Percentiles rank a stretch among this genome's conserved stretches.
phyloP scores from a whole-genome alignment of 2,113 vertebrate species.

The Salvator merianae region DNA sequence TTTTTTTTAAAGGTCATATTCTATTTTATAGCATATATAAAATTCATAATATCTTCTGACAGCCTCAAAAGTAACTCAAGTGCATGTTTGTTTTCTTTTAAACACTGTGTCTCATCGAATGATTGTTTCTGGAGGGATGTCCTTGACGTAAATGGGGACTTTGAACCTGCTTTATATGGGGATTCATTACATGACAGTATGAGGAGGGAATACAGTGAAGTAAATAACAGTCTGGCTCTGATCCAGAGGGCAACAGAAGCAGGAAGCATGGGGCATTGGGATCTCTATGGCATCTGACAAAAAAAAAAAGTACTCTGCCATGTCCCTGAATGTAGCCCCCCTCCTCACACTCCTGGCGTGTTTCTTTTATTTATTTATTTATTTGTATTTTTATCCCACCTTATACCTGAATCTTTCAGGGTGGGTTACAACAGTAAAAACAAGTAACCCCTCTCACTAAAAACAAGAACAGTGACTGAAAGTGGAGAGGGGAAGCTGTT shows the following conservation, averaged over 20 bases:
- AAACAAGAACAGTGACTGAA: too few relatives aligned
- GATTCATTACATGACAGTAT: slow-evolving; percentile 44
- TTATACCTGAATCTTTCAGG: too few relatives aligned
- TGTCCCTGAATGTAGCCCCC: neutral
- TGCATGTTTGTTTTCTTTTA: slow-evolving; percentile 56
- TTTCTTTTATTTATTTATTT: too few relatives aligned
- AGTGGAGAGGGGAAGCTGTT: too few relatives aligned
- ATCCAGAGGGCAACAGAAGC: neutral
- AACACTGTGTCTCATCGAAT: slow-evolving; percentile 35
- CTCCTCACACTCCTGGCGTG: neutral
- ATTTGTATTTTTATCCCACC: too few relatives aligned
- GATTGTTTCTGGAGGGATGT: slow-evolving; percentile 49
- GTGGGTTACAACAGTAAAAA: too few relatives aligned
- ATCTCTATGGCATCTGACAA: too few relatives aligned
- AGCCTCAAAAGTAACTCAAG: slow-evolving; percentile 38
- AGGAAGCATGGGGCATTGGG: neutral
- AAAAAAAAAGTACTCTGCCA: too few relatives aligned
- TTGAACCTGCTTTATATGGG: slow-evolving; percentile 31
- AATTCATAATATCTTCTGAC: slow-evolving; percentile 37
- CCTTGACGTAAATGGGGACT: slow-evolving; percentile 60
- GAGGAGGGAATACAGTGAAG: slow-evolving; percentile 37
- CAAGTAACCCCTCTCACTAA: too few relatives aligned
- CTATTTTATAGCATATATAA: slow-evolving; percentile 46
- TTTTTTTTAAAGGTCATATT: slow-evolving; percentile 51
- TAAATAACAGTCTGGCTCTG: slow-evolving; percentile 5